A percentile compares a stretch with the other conserved stretches of the same genome.
These are phyloP conservation scores for Fragum whitleyi DNA, from an alignment of 2,888 invertebrate species.

Conservation along the genomic window DNA sequence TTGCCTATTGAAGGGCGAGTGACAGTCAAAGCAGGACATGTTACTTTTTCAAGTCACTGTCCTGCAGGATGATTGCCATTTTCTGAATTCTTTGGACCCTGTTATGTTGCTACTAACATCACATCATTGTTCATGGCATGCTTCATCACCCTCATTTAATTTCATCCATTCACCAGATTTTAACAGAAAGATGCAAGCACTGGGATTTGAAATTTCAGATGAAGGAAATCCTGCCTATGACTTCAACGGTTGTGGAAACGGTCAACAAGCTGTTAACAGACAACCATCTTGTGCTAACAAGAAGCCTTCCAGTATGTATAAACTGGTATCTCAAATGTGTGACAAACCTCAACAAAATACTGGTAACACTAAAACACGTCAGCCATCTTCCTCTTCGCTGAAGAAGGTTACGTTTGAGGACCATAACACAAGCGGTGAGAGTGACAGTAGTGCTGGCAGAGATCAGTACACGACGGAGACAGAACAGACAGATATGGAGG, in stretches of 20 bases:
- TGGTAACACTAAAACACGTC: slow-evolving; percentile 40
- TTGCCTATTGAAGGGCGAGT: too few species aligned
- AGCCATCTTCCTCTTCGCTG: slow-evolving; percentile 45
- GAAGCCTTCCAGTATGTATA: slow-evolving; percentile 73
- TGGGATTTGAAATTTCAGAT: slow-evolving; percentile 82
- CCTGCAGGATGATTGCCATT: too few species aligned
- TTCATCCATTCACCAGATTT: slow-evolving; percentile 76
- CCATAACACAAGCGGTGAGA: slow-evolving; percentile 53
- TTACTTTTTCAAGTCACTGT: too few species aligned
- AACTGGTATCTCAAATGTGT: slow-evolving; percentile 74
- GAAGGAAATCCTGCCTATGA: slow-evolving; percentile 53
- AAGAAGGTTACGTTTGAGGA: slow-evolving; percentile 56
- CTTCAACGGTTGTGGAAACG: slow-evolving; percentile 14
- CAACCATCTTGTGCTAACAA: slow-evolving; percentile 40
- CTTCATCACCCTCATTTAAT: slow-evolving; percentile 33
- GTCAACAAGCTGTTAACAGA: slow-evolving; percentile 26
- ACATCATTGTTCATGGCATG: slow-evolving; percentile 18
- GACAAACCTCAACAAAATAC: slow-evolving; percentile 7
- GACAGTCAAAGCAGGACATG: too few species aligned
- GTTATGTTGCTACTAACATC: neutral
- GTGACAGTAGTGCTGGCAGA: slow-evolving; percentile 47
- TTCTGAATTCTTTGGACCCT: too few species aligned
- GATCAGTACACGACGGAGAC: slow-evolving; percentile 65
- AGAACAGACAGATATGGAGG: slow-evolving; percentile 41
- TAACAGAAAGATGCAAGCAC: slow-evolving; percentile 80